These are phyloP conservation scores for Campylomormyrus tamandua DNA, from an alignment of 2,113 vertebrate species.

Conservation along the genomic window DNA sequence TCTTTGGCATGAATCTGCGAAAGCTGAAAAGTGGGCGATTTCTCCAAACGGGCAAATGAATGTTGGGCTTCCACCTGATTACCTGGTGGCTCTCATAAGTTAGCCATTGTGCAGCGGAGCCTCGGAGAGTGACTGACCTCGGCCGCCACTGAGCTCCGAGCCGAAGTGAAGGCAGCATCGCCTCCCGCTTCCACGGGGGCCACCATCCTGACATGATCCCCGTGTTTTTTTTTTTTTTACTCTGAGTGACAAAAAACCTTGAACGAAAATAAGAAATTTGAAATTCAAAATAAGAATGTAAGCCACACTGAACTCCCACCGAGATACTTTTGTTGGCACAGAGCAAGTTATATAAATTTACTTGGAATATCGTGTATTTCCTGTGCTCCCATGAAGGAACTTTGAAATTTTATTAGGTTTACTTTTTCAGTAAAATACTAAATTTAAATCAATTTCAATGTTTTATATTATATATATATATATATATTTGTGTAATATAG, in stretches of 20 bases:
- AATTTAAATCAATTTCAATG: not conserved
- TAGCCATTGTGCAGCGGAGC: constrained; percentile 13
- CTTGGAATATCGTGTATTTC: not conserved
- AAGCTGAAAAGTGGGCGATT: constrained; percentile 29
- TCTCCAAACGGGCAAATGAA: constrained; percentile 29
- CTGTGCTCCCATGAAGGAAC: not conserved
- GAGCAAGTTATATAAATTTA: not conserved
- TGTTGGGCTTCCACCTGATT: not conserved
- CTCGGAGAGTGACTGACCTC: not conserved
- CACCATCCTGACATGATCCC: not conserved
- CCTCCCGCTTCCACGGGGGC: not conserved
- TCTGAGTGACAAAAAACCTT: not conserved
- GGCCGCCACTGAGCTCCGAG: not conserved
- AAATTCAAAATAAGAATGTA: not conserved
- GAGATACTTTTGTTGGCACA: not conserved
- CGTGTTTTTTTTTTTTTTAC: not conserved
- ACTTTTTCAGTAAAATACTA: not conserved
- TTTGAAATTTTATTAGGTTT: not conserved
- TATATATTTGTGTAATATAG: not conserved
- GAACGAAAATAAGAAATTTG: not conserved
- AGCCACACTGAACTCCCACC: not conserved
- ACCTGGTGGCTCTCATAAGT: constrained; percentile 25
- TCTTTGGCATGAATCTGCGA: constrained; percentile 14
- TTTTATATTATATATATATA: not conserved
- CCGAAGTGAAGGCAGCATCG: not conserved